Evolutionary conservation across 2,888 invertebrate genomes (phyloP), one percentile per base, ranked within the genome.

Genomic region (Acleris literana): DNA sequence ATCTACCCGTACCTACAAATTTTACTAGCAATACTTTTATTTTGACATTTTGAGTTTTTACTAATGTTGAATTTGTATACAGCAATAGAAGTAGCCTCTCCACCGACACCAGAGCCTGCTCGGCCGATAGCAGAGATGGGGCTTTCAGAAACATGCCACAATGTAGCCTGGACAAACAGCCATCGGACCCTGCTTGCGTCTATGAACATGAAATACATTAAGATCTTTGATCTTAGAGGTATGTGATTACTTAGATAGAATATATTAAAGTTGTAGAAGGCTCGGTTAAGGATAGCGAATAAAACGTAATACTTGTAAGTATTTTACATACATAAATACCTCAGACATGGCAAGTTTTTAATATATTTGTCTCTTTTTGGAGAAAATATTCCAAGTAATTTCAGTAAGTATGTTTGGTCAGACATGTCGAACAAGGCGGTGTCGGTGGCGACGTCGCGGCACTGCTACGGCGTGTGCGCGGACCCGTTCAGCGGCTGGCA

Each of bases 151-250:
- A 95, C 96, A 0, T 95, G 97, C 0, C 96, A 97, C 86, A 97
- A 97, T 5, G 92, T 98, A 33, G 94, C 96, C 49, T 99, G 98
- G 98, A 95, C 96, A 68, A 93, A 94, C 71, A 94, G 94, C 72
- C 94, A 95, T 61, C 95, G 96, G 73, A 94, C 96, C 3, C 93
- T 98, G 43, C 95, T 97, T 1, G 95, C 97, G n/a, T 98, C 98
- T 55, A 96, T 98, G 94, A 98, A 97, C 86, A 94, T 96, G 76
- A 98, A 98, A 78, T 95, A 96, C 76, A 95, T 99, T 52, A 97
- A 97, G 86, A 93, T 99, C 44, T 96, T 97, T 80, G 99, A 99
- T 88, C 94, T 98, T 5, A 93, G 98, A 94, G 98, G 98, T 97
- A 18, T 13, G 39, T 39, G 25, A 16, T 18, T 52, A 17, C 1